Conservation (phyloP, 2,113 vertebrate species). For the Corydoras sp. region DNA sequence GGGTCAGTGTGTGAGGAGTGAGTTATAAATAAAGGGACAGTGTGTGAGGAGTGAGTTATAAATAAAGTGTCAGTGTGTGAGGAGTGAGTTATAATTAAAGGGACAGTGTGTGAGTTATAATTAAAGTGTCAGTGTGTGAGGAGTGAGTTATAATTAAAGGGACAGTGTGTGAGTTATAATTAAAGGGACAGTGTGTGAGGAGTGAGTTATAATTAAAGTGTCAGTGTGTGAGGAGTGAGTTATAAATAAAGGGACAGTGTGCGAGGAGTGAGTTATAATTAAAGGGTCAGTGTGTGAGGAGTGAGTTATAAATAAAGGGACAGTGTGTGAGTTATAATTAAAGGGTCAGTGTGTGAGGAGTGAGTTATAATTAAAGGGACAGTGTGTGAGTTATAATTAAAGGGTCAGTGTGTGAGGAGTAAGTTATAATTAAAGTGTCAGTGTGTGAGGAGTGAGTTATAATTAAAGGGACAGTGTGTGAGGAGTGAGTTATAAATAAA, state of each 20-base stretch:
- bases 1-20: no score
- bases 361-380: neutral
- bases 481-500: slow-evolving; percentile 11
- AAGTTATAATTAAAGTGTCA: no score
- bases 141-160: neutral
- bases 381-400: neutral
- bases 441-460: neutral
- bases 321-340: neutral
- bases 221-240: neutral
- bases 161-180: slow-evolving; percentile 1
- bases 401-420: neutral
- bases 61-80: no score
- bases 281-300: neutral
- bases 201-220: neutral
- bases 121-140: neutral
- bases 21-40: no score
- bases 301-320: neutral
- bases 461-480: neutral
- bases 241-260: neutral
- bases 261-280: slow-evolving; percentile 13
- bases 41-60: neutral
- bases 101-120: no score
- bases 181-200: neutral
- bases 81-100: no score
- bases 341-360: slow-evolving; percentile 3